Evolutionary conservation across 2,113 vertebrate species (phyloP).

Genomic region (Oophaga pumilio): DNA sequence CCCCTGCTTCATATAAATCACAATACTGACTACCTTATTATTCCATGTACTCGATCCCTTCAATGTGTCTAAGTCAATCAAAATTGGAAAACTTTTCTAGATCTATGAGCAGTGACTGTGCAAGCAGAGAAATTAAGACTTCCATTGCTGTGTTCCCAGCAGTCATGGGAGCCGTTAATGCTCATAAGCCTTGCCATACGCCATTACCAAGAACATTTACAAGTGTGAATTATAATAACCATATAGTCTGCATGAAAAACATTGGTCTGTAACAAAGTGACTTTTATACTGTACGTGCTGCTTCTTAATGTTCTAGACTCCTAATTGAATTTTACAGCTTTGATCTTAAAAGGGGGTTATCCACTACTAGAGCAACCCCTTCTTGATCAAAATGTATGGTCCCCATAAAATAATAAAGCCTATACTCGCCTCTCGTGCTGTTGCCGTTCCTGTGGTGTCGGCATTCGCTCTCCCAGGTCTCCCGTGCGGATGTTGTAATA

Average conservation of each 20-base stretch:
- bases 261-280: too few species aligned
- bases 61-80: slow-evolving; percentile 29
- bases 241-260: slow-evolving; percentile 11
- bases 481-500: too few species aligned
- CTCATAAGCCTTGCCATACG: not conserved
- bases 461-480: too few species aligned
- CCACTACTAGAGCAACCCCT: too few species aligned
- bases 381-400: too few species aligned
- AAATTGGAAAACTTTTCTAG: slow-evolving; percentile 36
- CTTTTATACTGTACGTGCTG: not conserved
- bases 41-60: slow-evolving; percentile 4
- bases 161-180: slow-evolving; percentile 11
- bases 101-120: not conserved
- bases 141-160: not conserved
- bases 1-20: slow-evolving; percentile 38
- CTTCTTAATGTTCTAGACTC: not conserved
- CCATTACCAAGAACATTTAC: slow-evolving; percentile 24
- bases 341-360: too few species aligned
- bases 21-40: slow-evolving; percentile 24
- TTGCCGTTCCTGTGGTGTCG: too few species aligned
- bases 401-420: too few species aligned
- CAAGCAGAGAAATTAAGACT: not conserved
- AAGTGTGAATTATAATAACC: slow-evolving; percentile 14
- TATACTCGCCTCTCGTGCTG: too few species aligned
- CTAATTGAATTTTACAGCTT: not conserved